Evolutionary conservation across 2,113 vertebrate species (phyloP).

Genomic region (Noctilio leporinus): DNA sequence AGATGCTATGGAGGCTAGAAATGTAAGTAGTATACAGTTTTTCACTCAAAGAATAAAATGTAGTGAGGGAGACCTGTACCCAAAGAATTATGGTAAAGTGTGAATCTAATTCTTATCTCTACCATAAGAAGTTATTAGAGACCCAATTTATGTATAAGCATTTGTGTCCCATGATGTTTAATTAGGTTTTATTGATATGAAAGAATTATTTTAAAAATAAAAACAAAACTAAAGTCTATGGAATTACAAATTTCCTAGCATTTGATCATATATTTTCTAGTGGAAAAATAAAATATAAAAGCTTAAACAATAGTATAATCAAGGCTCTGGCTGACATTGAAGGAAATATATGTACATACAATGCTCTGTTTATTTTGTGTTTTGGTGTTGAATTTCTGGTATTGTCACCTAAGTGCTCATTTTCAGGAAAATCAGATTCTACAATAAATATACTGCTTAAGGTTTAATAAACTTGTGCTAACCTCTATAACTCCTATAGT

Average conservation of each 20-base stretch:
- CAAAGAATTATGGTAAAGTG: not conserved
- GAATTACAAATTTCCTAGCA: not conserved
- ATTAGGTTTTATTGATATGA: not conserved
- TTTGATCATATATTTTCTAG: conserved; percentile 46
- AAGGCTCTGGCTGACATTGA: conserved; percentile 12
- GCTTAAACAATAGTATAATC: not conserved
- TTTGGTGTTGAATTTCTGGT: conserved; percentile 46
- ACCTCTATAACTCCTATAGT: conserved; percentile 50
- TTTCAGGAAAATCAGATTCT: conserved; percentile 47
- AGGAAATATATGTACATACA: not conserved
- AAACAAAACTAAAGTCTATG: not conserved
- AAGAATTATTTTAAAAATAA: not conserved
- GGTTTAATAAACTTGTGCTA: conserved; percentile 23
- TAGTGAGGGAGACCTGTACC: not conserved
- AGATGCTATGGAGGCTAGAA: not conserved
- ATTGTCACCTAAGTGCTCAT: conserved; percentile 66
- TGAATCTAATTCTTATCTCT: conserved; percentile 38
- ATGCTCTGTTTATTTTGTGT: not conserved
- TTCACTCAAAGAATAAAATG: not conserved
- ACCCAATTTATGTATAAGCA: not conserved
- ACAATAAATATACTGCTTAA: not conserved
- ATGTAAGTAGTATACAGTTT: not conserved
- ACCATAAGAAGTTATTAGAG: not conserved
- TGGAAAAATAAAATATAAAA: conserved; percentile 3
- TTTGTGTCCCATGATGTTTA: not conserved